Percentiles rank a stretch among this genome's conserved stretches.
Evolutionary conservation across 2,797 vertebrate species (phyloP).

Genomic region (Propithecus perrieri): DNA sequence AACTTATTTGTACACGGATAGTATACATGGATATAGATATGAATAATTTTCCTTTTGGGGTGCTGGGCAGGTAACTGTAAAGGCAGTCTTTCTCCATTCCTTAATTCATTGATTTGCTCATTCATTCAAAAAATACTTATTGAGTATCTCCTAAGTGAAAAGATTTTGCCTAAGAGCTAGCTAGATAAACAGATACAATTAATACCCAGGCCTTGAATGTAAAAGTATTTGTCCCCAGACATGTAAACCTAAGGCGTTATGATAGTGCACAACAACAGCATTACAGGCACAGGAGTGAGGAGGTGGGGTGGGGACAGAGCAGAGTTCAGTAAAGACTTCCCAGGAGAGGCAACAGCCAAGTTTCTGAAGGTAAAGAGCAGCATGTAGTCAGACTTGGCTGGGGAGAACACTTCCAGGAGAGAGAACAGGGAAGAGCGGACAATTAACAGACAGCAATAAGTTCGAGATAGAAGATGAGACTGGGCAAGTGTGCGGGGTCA

Average conservation of each 20-base stretch:
- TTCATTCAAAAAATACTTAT: not conserved
- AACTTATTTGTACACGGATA: not conserved
- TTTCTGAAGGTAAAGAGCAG: not conserved
- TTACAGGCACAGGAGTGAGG: not conserved
- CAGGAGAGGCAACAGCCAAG: not conserved
- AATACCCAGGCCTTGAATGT: not conserved
- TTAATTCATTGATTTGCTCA: slow-evolving; percentile 14
- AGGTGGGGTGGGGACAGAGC: not conserved
- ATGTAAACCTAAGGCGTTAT: not conserved
- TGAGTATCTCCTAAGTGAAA: not conserved
- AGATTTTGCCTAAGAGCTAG: not conserved
- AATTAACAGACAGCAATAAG: not conserved
- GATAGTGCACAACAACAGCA: not conserved
- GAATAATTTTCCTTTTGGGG: not conserved
- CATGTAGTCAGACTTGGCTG: not conserved
- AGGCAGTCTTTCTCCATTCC: not conserved
- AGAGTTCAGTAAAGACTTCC: not conserved
- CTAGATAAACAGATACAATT: not conserved
- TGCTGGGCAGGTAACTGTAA: not conserved
- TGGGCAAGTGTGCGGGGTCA: not conserved
- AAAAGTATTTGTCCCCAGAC: not conserved
- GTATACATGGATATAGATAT: not conserved
- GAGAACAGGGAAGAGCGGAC: not conserved
- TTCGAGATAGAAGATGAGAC: not conserved
- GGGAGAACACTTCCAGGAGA: not conserved